Percentiles rank a stretch among this genome's conserved stretches.
Conservation (phyloP, 2,888 invertebrate genomes). For the Lepidocyrtoides sp. region DNA sequence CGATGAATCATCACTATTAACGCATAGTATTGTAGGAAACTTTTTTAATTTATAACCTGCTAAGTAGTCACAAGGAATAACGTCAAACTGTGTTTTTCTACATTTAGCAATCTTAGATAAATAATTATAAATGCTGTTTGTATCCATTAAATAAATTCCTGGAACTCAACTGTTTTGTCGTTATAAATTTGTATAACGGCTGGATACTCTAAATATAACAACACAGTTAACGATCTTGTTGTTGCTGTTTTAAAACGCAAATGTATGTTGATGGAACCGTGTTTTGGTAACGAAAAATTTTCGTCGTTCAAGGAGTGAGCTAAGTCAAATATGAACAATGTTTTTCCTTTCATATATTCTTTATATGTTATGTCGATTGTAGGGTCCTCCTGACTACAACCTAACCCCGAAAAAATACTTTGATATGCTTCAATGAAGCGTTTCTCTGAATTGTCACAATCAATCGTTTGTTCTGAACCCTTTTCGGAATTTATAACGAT, state of each 20-base stretch:
- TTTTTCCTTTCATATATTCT: constrained; percentile 41
- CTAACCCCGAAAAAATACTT: too few relatives aligned
- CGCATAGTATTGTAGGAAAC: constrained; percentile 14
- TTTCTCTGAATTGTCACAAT: too few relatives aligned
- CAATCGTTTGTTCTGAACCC: background rate
- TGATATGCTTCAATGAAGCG: too few relatives aligned
- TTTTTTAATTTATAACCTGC: background rate
- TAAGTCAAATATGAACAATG: constrained; percentile 45
- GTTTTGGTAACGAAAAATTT: constrained; percentile 31
- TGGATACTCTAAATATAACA: constrained; percentile 51
- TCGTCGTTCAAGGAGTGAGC: background rate
- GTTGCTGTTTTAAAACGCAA: constrained; percentile 35
- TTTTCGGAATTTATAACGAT: constrained; percentile 25
- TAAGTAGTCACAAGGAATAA: constrained; percentile 22
- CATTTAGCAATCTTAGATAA: constrained; percentile 42
- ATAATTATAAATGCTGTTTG: background rate
- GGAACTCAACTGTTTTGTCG: constrained; percentile 21
- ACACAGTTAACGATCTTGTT: background rate
- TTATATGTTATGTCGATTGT: background rate
- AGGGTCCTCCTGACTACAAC: background rate
- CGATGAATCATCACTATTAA: constrained; percentile 20
- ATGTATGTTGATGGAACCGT: constrained; percentile 48
- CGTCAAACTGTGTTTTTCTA: constrained; percentile 6
- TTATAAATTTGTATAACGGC: constrained; percentile 4
- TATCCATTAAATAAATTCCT: constrained; percentile 47